These are phyloP conservation scores for Mobula birostris DNA, from an alignment of 2,113 vertebrate species.

Conservation along the genomic window DNA sequence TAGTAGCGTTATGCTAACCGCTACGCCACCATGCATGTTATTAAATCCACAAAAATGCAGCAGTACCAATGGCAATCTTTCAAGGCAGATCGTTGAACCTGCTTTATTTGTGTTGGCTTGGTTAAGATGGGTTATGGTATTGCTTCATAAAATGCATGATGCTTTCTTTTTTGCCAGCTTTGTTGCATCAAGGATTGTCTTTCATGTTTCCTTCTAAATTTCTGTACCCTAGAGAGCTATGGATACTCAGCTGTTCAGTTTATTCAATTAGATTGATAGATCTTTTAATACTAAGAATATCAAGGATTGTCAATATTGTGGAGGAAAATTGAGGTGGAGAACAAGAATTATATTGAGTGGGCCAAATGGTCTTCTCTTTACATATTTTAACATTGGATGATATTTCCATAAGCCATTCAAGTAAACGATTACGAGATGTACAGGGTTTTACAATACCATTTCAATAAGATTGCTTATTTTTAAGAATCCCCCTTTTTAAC, in stretches of 20 bases:
- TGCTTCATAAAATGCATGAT: constrained; percentile 36
- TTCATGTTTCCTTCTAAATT: constrained; percentile 30
- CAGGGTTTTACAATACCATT: neutral
- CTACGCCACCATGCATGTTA: neutral
- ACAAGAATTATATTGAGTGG: too few relatives aligned
- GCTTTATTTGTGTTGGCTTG: constrained; percentile 35
- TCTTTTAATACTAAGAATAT: too few relatives aligned
- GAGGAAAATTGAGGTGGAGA: too few relatives aligned
- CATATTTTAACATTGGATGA: constrained; percentile 6
- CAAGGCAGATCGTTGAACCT: neutral
- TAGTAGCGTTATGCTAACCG: too few relatives aligned
- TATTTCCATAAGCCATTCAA: neutral
- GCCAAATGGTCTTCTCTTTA: too few relatives aligned
- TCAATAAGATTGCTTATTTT: neutral
- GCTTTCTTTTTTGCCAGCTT: constrained; percentile 31
- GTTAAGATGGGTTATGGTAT: constrained; percentile 29
- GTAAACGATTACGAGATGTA: neutral
- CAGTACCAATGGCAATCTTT: constrained; percentile 33
- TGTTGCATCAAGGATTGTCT: constrained; percentile 25
- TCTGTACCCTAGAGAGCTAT: neutral
- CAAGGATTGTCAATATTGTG: too few relatives aligned
- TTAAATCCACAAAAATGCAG: constrained; percentile 37
- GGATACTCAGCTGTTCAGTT: too few relatives aligned
- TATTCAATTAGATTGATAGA: too few relatives aligned
- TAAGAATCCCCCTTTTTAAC: neutral